These are phyloP conservation scores for Rhinoraja longicauda DNA, from an alignment of 2,797 vertebrate genomes.

Conservation along the genomic window DNA sequence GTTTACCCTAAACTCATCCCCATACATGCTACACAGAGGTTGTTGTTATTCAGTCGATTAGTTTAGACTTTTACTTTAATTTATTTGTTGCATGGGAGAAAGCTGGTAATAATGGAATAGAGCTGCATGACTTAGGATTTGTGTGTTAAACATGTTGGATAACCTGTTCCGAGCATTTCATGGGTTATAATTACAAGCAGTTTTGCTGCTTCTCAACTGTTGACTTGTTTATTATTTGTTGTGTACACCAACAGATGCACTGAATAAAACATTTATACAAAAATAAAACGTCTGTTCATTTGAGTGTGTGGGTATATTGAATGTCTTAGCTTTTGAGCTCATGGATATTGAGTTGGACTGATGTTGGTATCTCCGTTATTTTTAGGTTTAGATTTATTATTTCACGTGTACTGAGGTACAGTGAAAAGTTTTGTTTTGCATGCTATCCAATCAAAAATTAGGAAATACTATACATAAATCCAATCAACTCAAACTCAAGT, in stretches of 20 bases:
- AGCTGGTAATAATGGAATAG: slow-evolving; percentile 84
- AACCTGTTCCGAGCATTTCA: slow-evolving; percentile 82
- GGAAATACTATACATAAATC: too few relatives aligned
- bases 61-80: slow-evolving; percentile 74
- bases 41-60: slow-evolving; percentile 61
- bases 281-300: slow-evolving; percentile 66
- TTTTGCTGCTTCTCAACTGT: slow-evolving; percentile 70
- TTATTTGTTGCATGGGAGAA: slow-evolving; percentile 98
- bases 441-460: too few relatives aligned
- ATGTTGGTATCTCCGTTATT: too few relatives aligned
- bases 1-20: slow-evolving; percentile 70
- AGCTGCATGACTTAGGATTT: slow-evolving; percentile 98
- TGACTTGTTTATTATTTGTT: slow-evolving; percentile 97
- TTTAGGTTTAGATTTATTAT: too few relatives aligned
- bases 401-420: too few relatives aligned
- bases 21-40: slow-evolving; percentile 73
- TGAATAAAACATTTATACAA: slow-evolving; percentile 98
- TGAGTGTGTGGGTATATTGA: slow-evolving; percentile 31
- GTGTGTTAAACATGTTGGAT: slow-evolving; percentile 91
- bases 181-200: slow-evolving; percentile 68
- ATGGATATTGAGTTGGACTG: too few relatives aligned
- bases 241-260: slow-evolving; percentile 94
- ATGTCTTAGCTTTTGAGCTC: too few relatives aligned
- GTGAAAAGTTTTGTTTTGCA: too few relatives aligned
- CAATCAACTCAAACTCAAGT: too few relatives aligned